These are phyloP conservation scores for Acrobasis suavella DNA, from an alignment of 2,888 invertebrate species.

Conservation along the genomic window DNA sequence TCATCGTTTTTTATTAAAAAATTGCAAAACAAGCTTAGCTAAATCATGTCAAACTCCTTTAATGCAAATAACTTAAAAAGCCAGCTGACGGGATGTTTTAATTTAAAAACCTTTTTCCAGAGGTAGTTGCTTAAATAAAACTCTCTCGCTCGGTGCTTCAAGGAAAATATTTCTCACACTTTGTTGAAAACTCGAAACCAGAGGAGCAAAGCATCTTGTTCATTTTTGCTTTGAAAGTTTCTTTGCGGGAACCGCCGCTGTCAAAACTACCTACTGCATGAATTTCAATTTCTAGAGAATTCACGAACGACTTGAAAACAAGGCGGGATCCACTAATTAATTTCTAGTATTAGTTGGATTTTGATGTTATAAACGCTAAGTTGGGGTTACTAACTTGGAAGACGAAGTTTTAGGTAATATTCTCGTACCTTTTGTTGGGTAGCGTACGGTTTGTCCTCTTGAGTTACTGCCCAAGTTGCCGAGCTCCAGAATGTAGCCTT, in stretches of 20 bases:
- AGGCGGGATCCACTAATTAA: constrained; percentile 24
- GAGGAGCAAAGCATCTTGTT: constrained; percentile 26
- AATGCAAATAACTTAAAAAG: constrained; percentile 12
- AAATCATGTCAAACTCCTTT: neutral
- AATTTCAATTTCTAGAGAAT: constrained; percentile 33
- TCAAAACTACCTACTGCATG: constrained; percentile 34
- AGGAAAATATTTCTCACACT: constrained; percentile 27
- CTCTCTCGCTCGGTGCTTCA: constrained; percentile 5
- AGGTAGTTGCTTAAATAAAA: constrained; percentile 18
- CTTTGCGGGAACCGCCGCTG: constrained; percentile 26
- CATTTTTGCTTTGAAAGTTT: constrained; percentile 33
- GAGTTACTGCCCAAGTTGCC: constrained; percentile 16
- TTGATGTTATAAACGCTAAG: constrained; percentile 24
- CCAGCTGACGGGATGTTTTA: constrained; percentile 22
- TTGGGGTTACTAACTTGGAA: constrained; percentile 16
- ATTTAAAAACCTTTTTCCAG: constrained; percentile 28
- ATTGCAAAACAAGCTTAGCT: too few species aligned
- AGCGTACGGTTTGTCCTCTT: constrained; percentile 21
- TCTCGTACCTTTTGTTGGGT: constrained; percentile 17
- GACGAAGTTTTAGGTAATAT: constrained; percentile 23
- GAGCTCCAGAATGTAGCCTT: constrained; percentile 12
- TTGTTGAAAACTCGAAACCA: constrained; percentile 23
- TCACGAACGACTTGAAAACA: constrained; percentile 22
- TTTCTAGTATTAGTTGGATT: constrained; percentile 22
- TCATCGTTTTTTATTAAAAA: too few species aligned